A percentile compares a stretch with the other conserved stretches of the same genome.
Conservation (phyloP, 2,113 vertebrate species). For the Crotalus horridus region DNA sequence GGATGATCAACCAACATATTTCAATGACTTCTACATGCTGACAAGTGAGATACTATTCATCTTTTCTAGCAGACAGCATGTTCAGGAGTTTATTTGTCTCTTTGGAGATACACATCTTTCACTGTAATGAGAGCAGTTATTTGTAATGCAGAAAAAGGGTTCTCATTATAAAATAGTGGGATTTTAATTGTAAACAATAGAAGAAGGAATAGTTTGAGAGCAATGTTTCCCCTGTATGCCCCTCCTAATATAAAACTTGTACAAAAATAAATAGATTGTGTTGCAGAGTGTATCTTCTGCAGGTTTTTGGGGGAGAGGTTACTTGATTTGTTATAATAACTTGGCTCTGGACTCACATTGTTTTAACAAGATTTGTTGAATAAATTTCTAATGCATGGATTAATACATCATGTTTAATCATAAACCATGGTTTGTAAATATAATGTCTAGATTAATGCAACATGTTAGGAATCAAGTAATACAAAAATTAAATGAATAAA, state of each 20-base stretch:
- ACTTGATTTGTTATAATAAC: not conserved
- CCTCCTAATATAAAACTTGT: not conserved
- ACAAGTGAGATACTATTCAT: slow-evolving; percentile 62
- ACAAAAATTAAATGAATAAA: not conserved
- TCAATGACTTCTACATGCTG: slow-evolving; percentile 78
- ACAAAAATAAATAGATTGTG: not conserved
- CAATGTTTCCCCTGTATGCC: not conserved
- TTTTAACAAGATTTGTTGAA: not conserved
- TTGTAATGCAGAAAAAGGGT: not conserved
- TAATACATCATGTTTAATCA: not conserved
- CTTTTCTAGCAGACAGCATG: slow-evolving; percentile 11
- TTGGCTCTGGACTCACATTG: not conserved
- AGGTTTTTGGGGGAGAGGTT: fast-evolving
- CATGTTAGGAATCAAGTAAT: not conserved
- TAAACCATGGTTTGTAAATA: not conserved
- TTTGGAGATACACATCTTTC: slow-evolving; percentile 20
- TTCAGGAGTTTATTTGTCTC: slow-evolving; percentile 7
- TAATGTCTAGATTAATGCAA: not conserved
- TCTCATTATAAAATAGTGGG: not conserved
- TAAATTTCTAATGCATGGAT: not conserved
- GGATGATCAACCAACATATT: slow-evolving; percentile 62
- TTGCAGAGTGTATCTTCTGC: not conserved
- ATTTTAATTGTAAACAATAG: not conserved
- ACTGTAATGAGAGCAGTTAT: not conserved
- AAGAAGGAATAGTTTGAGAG: not conserved